Evolutionary conservation across 2,888 invertebrate genomes (phyloP).

Genomic region (Buathra laborator): DNA sequence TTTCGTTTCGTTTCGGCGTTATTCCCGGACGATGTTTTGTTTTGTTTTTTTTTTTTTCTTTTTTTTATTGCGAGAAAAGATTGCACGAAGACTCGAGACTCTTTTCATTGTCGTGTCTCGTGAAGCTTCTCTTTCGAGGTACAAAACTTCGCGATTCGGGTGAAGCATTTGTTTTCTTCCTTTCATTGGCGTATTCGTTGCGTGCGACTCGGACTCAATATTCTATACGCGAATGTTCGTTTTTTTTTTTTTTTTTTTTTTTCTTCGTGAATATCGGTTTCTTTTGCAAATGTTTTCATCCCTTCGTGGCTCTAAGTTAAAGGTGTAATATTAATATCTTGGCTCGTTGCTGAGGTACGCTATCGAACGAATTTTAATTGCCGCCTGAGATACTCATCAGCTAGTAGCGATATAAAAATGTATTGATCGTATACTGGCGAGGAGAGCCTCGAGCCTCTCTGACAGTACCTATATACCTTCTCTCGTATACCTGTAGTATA

Average conservation of each 20-base stretch:
- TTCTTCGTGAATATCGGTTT: not conserved
- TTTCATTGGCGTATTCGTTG: not conserved
- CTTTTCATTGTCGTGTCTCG: constrained; percentile 7
- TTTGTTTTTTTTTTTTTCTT: not conserved
- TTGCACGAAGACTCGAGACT: constrained; percentile 3
- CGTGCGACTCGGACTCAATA: not conserved
- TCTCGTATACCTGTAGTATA: constrained; percentile 8
- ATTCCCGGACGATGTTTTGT: not conserved
- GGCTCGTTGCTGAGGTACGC: constrained; percentile 30
- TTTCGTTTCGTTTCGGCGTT: not conserved
- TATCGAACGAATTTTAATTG: constrained; percentile 64
- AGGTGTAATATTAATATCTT: constrained; percentile 18
- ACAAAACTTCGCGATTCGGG: not conserved
- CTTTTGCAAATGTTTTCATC: no score
- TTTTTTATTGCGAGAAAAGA: not conserved
- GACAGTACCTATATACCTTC: constrained; percentile 26
- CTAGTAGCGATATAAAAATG: constrained; percentile 72
- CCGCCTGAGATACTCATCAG: constrained; percentile 74
- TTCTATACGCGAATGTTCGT: not conserved
- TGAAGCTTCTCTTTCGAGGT: not conserved
- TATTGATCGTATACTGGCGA: constrained; percentile 61
- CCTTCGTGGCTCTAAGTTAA: not conserved
- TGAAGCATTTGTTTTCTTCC: not conserved
- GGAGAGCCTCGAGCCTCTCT: constrained; percentile 37
- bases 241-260: not conserved